A percentile compares a stretch with the other conserved stretches of the same genome.
These are phyloP conservation scores for Oedothorax gibbosus DNA, from an alignment of 1,140 invertebrate species.

Conservation along the genomic window DNA sequence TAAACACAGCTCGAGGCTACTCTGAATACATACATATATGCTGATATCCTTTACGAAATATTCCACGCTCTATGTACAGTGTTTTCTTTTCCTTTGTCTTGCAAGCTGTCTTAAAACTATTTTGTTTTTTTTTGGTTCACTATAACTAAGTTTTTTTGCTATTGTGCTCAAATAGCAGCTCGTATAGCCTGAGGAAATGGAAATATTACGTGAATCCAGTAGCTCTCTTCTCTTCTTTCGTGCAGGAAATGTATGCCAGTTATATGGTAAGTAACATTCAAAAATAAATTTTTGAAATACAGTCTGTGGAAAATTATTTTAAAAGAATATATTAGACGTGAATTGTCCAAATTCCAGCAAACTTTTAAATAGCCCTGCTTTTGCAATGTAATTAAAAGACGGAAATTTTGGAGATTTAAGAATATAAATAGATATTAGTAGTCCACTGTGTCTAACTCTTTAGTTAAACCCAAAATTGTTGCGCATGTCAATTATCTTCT, in stretches of 20 bases:
- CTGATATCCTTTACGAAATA: constrained; percentile 21
- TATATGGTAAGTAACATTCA: constrained; percentile 28
- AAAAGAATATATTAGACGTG: too few relatives aligned
- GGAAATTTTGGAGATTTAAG: too few relatives aligned
- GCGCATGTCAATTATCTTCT: too few relatives aligned
- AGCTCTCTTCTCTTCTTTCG: background rate
- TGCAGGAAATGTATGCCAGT: constrained; percentile 1
- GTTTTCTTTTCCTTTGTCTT: background rate
- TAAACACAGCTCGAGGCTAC: background rate
- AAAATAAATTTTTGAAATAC: constrained; percentile 23
- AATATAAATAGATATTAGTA: too few relatives aligned
- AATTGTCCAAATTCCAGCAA: too few relatives aligned
- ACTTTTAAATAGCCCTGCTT: too few relatives aligned
- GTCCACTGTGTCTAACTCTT: too few relatives aligned
- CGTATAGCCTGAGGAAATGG: constrained; percentile 15
- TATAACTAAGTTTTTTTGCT: background rate
- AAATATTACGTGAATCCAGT: constrained; percentile 29
- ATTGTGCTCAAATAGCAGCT: background rate
- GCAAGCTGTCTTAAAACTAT: background rate
- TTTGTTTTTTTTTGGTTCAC: background rate
- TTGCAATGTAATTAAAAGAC: too few relatives aligned
- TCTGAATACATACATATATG: constrained; percentile 30
- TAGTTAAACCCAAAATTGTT: too few relatives aligned
- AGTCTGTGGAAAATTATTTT: background rate
- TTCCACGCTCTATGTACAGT: constrained; percentile 20